These are phyloP conservation scores for Drosophila fulvimacula DNA, from an alignment of 2,888 invertebrate species.

Conservation along the genomic window DNA sequence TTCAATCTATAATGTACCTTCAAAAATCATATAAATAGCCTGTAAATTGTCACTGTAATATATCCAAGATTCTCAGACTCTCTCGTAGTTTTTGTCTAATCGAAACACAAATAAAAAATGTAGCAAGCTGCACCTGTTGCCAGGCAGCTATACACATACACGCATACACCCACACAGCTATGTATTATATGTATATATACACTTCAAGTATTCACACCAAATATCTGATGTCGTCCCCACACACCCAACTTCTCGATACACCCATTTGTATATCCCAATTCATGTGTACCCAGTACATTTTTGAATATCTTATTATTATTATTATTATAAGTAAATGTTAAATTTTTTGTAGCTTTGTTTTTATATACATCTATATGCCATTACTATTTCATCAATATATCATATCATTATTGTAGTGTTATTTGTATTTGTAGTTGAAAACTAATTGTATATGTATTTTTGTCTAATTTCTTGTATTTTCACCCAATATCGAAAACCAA, in stretches of 20 bases:
- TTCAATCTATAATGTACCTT: constrained; percentile 48
- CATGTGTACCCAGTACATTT: constrained; percentile 50
- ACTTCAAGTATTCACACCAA: constrained; percentile 14
- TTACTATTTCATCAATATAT: constrained; percentile 26
- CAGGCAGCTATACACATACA: constrained; percentile 50
- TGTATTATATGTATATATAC: constrained; percentile 39
- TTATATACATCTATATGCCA: constrained; percentile 47
- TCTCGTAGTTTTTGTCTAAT: constrained; percentile 72
- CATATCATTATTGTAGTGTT: constrained; percentile 57
- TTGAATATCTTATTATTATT: constrained; percentile 40
- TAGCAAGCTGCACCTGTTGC: constrained; percentile 48
- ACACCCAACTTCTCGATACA: constrained; percentile 12
- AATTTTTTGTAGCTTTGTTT: constrained; percentile 60
- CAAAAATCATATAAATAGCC: constrained; percentile 11
- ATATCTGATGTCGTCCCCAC: constrained; percentile 33
- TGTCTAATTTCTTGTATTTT: constrained; percentile 84
- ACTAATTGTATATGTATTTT: constrained; percentile 84
- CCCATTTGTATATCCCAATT: constrained; percentile 9
- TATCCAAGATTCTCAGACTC: no score
- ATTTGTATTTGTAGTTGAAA: constrained; percentile 79
- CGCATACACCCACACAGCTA: constrained; percentile 36
- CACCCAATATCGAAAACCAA: constrained; percentile 67
- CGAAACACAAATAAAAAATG: constrained; percentile 29
- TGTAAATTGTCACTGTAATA: constrained; percentile 26
- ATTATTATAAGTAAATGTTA: constrained; percentile 26